Conservation (phyloP, 2,888 invertebrate genomes). For the Spilarctia lutea region DNA sequence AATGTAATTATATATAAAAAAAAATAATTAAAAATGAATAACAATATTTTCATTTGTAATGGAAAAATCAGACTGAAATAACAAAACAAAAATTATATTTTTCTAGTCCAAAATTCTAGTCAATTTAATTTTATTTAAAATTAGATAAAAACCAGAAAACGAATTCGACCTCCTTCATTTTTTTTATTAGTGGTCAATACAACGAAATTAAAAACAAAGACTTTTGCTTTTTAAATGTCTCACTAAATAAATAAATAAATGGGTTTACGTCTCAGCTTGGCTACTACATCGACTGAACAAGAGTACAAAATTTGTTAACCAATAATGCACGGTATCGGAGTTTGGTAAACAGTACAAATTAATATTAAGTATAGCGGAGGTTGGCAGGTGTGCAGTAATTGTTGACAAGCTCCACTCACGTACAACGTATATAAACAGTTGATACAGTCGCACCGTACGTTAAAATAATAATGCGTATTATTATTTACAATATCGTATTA, state of each 20-base stretch:
- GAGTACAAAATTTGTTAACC: slow-evolving; percentile 80
- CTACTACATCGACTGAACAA: slow-evolving; percentile 47
- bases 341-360: slow-evolving; percentile 84
- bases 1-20: background rate
- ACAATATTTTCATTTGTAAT: background rate
- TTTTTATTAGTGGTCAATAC: background rate
- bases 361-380: slow-evolving; percentile 76
- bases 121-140: slow-evolving; percentile 12
- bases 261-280: slow-evolving; percentile 22
- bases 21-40: background rate
- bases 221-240: background rate
- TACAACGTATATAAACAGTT: slow-evolving; percentile 74
- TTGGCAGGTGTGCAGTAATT: slow-evolving; percentile 63
- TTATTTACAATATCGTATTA: slow-evolving; percentile 36
- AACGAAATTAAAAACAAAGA: background rate
- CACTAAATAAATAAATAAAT: too few relatives aligned
- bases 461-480: slow-evolving; percentile 38
- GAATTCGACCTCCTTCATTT: background rate
- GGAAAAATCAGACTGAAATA: background rate
- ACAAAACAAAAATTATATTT: slow-evolving; percentile 3
- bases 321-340: slow-evolving; percentile 72
- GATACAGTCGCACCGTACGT: slow-evolving; percentile 78
- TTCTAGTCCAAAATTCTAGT: slow-evolving; percentile 28
- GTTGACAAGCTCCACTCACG: slow-evolving; percentile 73
- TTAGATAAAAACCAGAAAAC: too few relatives aligned